phyloP scores from a whole-genome alignment of 2,113 vertebrate genomes.

The Leucoraja erinaceus region DNA sequence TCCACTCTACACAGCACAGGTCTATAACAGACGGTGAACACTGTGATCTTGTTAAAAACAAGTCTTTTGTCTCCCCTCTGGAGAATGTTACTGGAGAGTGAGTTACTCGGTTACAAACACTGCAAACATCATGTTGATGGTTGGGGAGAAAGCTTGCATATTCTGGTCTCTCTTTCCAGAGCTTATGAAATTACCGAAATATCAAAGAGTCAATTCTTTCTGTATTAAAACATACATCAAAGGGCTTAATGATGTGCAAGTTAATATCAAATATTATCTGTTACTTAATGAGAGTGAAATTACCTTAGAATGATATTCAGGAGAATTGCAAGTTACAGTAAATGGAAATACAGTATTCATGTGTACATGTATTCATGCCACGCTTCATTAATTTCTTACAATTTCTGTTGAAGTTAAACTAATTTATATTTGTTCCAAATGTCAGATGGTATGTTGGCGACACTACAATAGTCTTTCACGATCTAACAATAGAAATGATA shows the following conservation, averaged over 20 bases:
- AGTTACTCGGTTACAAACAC: conserved; percentile 51
- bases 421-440: neutral
- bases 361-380: neutral
- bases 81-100: conserved; percentile 48
- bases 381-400: neutral
- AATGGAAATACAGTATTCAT: neutral
- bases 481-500: neutral
- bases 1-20: conserved; percentile 53
- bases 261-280: conserved; percentile 23
- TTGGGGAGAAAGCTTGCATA: conserved; percentile 38
- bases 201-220: conserved; percentile 40
- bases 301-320: conserved; percentile 25
- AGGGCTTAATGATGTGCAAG: conserved; percentile 37
- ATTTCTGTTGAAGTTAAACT: neutral
- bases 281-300: conserved; percentile 35
- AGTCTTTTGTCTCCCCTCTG: conserved; percentile 51
- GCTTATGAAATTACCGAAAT: conserved; percentile 41
- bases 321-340: neutral
- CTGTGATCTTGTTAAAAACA: conserved; percentile 47
- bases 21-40: conserved; percentile 57
- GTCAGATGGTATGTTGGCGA: neutral
- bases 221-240: conserved; percentile 40
- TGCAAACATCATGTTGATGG: conserved; percentile 42
- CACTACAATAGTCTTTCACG: neutral
- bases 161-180: conserved; percentile 43